phyloP scores from a whole-genome alignment of 1,140 invertebrate genomes.

The Atta colombica region DNA sequence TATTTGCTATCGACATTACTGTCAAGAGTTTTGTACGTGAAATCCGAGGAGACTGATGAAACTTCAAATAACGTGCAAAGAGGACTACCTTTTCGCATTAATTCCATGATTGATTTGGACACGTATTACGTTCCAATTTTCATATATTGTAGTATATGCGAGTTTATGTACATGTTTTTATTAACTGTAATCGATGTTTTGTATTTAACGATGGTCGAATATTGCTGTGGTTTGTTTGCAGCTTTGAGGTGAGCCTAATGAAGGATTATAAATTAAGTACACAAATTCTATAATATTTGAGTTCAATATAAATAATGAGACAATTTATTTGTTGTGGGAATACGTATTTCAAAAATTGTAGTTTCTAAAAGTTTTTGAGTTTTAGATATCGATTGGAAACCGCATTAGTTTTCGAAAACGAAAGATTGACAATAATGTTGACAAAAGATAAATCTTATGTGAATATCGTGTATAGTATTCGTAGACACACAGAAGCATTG shows the following conservation, averaged over 20 bases:
- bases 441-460: background rate
- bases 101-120: conserved; percentile 31
- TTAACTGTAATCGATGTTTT: conserved; percentile 8
- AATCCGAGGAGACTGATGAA: background rate
- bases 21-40: background rate
- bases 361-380: background rate
- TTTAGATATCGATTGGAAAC: conserved; percentile 38
- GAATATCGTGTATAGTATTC: conserved; percentile 30
- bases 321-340: background rate
- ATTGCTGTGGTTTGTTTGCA: conserved; percentile 14
- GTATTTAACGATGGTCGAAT: conserved; percentile 14
- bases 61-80: background rate
- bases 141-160: background rate
- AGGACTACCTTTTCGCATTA: background rate
- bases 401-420: background rate
- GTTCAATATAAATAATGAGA: background rate
- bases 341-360: background rate
- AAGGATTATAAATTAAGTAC: background rate
- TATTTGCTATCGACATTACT: background rate
- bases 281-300: background rate
- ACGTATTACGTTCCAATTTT: conserved; percentile 41
- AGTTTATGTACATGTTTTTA: background rate
- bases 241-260: conserved; percentile 14
- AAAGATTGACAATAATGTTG: background rate
- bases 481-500: conserved; percentile 16